Conservation (phyloP, 1,140 invertebrate species). For the Chrysomallon squamiferum region DNA sequence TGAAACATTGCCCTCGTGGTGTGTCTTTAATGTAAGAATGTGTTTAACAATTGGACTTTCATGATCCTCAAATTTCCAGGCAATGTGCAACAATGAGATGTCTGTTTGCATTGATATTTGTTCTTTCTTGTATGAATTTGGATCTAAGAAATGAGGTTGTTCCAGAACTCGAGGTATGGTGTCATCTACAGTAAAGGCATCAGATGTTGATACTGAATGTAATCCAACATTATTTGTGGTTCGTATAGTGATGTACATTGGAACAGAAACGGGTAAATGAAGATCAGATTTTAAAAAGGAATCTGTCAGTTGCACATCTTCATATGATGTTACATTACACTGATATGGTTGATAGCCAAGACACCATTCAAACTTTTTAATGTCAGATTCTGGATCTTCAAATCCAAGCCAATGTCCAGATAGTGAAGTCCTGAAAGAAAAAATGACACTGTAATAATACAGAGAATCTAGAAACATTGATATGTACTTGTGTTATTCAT, state of each 20-base stretch:
- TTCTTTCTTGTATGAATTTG: background rate
- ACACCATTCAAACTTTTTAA: conserved; percentile 32
- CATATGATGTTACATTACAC: conserved; percentile 19
- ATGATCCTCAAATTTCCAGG: conserved; percentile 36
- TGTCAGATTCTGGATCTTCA: conserved; percentile 29
- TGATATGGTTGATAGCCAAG: conserved; percentile 6
- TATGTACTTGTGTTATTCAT: background rate
- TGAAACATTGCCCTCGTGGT: conserved; percentile 22
- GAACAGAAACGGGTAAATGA: conserved; percentile 12
- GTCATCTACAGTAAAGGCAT: conserved; percentile 28
- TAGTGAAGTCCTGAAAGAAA: conserved; percentile 19
- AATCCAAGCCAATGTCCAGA: conserved; percentile 26
- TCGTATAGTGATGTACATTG: conserved; percentile 26
- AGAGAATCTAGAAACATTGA: background rate
- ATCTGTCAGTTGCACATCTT: conserved; percentile 7
- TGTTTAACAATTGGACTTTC: conserved; percentile 36
- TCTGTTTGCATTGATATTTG: conserved; percentile 19
- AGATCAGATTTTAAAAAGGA: conserved; percentile 11
- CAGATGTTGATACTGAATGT: conserved; percentile 14
- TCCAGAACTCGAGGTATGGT: conserved; percentile 8
- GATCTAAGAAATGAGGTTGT: background rate
- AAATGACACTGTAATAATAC: background rate
- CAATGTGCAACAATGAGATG: conserved; percentile 23
- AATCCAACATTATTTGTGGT: conserved; percentile 33
- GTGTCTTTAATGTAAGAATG: conserved; percentile 18